Percentiles rank a stretch among this genome's conserved stretches.
phyloP scores from a whole-genome alignment of 92 coral and sea anemone species.

The Montipora capitata region DNA sequence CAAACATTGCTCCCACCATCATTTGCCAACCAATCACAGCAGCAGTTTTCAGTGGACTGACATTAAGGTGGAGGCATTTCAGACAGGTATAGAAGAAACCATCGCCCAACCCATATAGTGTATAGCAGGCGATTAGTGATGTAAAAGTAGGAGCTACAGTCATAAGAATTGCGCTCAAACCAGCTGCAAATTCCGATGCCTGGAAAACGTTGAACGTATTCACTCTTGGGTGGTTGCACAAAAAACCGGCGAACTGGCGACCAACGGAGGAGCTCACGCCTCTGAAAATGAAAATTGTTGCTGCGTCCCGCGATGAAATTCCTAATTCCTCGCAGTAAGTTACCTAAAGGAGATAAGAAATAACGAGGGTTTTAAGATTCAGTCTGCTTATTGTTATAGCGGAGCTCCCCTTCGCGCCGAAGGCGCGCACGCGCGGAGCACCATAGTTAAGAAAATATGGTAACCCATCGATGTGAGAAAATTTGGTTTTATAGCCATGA shows the following conservation, averaged over 20 bases:
- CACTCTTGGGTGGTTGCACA: slow-evolving; percentile 63
- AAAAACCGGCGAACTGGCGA: slow-evolving; percentile 67
- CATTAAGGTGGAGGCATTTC: background rate
- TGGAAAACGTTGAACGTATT: slow-evolving; percentile 66
- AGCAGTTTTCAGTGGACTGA: slow-evolving; percentile 4
- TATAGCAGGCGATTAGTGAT: background rate
- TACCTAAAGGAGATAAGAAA: slow-evolving; percentile 24
- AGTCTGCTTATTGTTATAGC: too few species aligned
- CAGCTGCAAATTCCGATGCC: slow-evolving; percentile 27
- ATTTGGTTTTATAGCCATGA: too few species aligned
- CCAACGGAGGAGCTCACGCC: slow-evolving; percentile 72
- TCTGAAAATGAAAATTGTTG: slow-evolving; percentile 57
- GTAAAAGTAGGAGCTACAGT: slow-evolving; percentile 5
- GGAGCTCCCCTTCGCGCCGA: too few species aligned
- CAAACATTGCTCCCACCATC: background rate
- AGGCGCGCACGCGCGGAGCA: too few species aligned
- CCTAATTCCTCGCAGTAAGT: slow-evolving; percentile 74
- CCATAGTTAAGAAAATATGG: too few species aligned
- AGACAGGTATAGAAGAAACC: slow-evolving; percentile 13
- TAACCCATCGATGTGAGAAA: too few species aligned
- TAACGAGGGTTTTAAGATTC: too few species aligned
- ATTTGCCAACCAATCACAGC: slow-evolving; percentile 18
- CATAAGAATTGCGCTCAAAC: slow-evolving; percentile 18
- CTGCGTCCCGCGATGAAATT: slow-evolving; percentile 56
- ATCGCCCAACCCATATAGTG: slow-evolving; percentile 13